Evolutionary conservation across 2,797 vertebrate species (phyloP).

Genomic region (Diplodus puntazzo): DNA sequence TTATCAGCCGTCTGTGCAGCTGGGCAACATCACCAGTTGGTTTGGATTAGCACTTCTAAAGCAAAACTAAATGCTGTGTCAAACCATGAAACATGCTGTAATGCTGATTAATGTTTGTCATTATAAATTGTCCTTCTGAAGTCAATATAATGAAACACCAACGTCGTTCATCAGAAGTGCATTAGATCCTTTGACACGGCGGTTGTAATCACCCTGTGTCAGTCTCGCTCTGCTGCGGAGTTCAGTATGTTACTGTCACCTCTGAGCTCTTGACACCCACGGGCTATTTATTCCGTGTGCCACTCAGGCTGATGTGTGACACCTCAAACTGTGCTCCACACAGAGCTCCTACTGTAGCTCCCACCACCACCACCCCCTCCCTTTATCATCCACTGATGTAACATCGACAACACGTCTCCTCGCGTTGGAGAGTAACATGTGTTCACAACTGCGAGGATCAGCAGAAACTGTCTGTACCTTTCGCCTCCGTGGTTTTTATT

Average conservation of each 20-base stretch:
- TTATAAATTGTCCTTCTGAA: too few relatives aligned
- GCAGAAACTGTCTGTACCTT: conserved; percentile 27
- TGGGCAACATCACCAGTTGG: too few relatives aligned
- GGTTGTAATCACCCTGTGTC: background rate
- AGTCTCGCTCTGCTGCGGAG: background rate
- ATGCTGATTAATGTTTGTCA: too few relatives aligned
- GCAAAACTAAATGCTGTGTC: too few relatives aligned
- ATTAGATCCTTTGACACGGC: background rate
- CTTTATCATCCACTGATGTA: background rate
- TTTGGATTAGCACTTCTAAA: too few relatives aligned
- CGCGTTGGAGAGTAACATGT: conserved; percentile 6
- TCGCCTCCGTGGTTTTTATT: conserved; percentile 37
- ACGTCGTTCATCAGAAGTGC: too few relatives aligned
- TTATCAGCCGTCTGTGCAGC: too few relatives aligned
- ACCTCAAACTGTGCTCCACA: conserved; percentile 3
- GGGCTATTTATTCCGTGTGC: conserved; percentile 14
- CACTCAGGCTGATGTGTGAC: conserved; percentile 1
- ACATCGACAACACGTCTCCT: conserved; percentile 3
- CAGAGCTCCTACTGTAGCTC: background rate
- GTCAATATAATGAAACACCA: too few relatives aligned
- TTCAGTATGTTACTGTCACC: background rate
- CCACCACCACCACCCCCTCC: background rate
- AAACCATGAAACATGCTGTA: too few relatives aligned
- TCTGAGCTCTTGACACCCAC: conserved; percentile 2
- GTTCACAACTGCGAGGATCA: conserved; percentile 44